phyloP scores from a whole-genome alignment of 2,888 invertebrate species.

The Cephus sareptanus region DNA sequence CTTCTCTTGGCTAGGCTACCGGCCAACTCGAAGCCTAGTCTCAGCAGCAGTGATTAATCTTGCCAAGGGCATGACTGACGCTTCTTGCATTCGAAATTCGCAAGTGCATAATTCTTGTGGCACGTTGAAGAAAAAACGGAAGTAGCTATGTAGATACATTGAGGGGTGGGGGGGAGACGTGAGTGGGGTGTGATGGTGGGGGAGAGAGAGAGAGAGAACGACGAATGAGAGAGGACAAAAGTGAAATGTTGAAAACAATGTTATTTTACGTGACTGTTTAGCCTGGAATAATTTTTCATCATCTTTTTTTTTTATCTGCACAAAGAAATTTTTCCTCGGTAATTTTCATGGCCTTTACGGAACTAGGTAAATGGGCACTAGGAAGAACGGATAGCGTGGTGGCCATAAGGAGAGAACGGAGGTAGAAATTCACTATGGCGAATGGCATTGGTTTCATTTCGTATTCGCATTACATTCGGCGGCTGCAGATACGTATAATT shows the following conservation, averaged over 20 bases:
- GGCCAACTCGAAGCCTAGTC: slow-evolving; percentile 28
- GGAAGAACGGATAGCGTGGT: neutral
- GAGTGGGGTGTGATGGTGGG: neutral
- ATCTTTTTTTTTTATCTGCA: neutral
- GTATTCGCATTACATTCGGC: neutral
- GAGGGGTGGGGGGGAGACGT: neutral
- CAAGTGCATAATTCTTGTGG: slow-evolving; percentile 43
- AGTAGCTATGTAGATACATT: neutral
- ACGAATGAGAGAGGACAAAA: neutral
- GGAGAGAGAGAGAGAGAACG: neutral
- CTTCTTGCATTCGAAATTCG: slow-evolving; percentile 58
- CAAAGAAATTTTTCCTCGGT: neutral
- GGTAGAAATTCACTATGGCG: too few species aligned
- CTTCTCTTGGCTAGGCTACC: neutral
- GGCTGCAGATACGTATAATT: neutral
- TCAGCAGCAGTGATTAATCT: slow-evolving; percentile 57
- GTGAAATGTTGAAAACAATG: neutral
- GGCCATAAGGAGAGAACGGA: neutral
- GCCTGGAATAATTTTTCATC: neutral
- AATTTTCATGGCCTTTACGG: neutral
- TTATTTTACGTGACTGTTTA: neutral
- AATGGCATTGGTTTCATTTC: neutral
- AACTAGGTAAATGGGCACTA: neutral
- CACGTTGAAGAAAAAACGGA: neutral
- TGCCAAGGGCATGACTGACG: slow-evolving; percentile 58